Evolutionary conservation across 1,140 invertebrate genomes (phyloP).

Genomic region (Hyles euphorbiae): DNA sequence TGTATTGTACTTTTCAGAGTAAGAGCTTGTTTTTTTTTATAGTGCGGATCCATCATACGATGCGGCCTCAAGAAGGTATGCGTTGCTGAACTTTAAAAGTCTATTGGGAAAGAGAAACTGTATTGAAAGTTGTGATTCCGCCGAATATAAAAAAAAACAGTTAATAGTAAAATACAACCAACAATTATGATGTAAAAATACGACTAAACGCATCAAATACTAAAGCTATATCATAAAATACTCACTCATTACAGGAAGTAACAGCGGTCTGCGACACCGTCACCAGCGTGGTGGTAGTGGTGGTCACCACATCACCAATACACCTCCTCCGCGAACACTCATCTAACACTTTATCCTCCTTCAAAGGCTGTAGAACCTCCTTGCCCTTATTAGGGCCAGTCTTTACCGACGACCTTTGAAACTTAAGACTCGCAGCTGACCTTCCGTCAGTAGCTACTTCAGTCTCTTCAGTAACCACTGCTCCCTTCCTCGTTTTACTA

Average conservation of each 20-base stretch:
- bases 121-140: too few species aligned
- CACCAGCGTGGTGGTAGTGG: constrained; percentile 62
- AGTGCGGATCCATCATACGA: too few species aligned
- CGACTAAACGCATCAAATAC: too few species aligned
- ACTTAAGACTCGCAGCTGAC: constrained; percentile 54
- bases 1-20: background rate
- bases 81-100: too few species aligned
- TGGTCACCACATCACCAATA: constrained; percentile 55
- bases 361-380: constrained; percentile 47
- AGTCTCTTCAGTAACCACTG: constrained; percentile 62
- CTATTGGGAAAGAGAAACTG: too few species aligned
- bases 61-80: too few species aligned
- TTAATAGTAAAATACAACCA: too few species aligned
- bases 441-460: constrained; percentile 62
- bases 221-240: constrained; percentile 11
- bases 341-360: constrained; percentile 46
- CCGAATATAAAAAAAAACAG: too few species aligned
- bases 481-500: constrained; percentile 58
- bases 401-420: constrained; percentile 62
- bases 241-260: constrained; percentile 72
- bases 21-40: background rate
- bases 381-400: constrained; percentile 54
- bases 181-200: too few species aligned
- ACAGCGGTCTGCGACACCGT: constrained; percentile 61
- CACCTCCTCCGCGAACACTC: constrained; percentile 53